A percentile compares a stretch with the other conserved stretches of the same genome.
Conservation (phyloP, 1,140 invertebrate genomes). For the Lucilia sericata region DNA sequence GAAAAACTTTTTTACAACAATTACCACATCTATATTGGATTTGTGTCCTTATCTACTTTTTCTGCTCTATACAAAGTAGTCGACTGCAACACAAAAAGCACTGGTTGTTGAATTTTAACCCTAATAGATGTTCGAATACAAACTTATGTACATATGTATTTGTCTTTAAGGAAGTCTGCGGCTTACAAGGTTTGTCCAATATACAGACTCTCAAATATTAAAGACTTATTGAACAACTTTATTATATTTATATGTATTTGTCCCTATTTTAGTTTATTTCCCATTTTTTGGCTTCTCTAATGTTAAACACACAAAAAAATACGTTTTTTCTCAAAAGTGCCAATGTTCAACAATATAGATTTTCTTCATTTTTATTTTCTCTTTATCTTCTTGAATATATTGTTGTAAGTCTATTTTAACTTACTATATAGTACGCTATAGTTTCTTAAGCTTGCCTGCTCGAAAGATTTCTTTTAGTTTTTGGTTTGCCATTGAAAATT, state of each 20-base stretch:
- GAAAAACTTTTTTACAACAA: neutral
- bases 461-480: neutral
- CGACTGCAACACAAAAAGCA: neutral
- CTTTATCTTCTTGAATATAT: neutral
- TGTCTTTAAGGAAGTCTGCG: neutral
- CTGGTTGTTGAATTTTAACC: neutral
- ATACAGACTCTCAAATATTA: neutral
- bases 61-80: neutral
- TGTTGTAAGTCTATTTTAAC: slow-evolving; percentile 4
- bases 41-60: neutral
- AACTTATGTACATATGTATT: neutral
- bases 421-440: neutral
- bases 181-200: neutral
- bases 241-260: neutral
- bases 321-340: neutral
- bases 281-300: neutral
- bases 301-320: neutral
- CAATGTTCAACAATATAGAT: neutral
- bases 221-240: neutral
- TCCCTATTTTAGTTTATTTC: neutral
- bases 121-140: neutral
- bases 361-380: neutral
- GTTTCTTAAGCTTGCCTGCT: neutral
- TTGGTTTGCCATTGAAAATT: slow-evolving; percentile 21
- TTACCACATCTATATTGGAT: neutral